phyloP scores from a whole-genome alignment of 2,113 vertebrate species.

The Vulpes ferrilata region DNA sequence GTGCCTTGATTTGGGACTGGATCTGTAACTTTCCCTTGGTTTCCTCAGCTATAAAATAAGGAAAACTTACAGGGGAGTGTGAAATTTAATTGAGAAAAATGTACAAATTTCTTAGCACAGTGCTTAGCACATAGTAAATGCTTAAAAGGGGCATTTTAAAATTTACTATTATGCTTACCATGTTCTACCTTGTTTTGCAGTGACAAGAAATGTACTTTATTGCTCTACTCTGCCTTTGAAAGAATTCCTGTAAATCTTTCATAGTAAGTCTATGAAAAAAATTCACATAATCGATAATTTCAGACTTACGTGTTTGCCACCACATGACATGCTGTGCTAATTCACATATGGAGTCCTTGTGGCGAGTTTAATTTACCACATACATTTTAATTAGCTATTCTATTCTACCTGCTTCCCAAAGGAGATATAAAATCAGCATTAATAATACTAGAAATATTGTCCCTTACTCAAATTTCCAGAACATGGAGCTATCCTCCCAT shows the following conservation, averaged over 20 bases:
- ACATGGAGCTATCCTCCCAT: background rate
- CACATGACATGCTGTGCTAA: background rate
- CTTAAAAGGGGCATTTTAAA: background rate
- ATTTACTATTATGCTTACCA: background rate
- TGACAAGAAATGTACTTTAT: background rate
- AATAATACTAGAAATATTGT: background rate
- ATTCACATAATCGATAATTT: background rate
- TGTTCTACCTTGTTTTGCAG: background rate
- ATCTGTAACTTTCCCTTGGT: background rate
- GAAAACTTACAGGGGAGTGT: background rate
- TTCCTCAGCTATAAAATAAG: background rate
- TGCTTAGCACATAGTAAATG: background rate
- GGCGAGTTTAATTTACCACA: conserved; percentile 33
- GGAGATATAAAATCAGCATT: background rate
- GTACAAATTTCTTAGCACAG: background rate
- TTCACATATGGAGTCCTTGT: background rate
- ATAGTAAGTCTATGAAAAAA: background rate
- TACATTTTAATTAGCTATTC: background rate
- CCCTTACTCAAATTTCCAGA: conserved; percentile 41
- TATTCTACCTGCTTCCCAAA: conserved; percentile 15
- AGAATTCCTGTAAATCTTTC: background rate
- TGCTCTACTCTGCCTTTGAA: conserved; percentile 24
- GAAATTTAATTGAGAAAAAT: background rate
- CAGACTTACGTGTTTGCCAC: background rate
- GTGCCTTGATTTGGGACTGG: accelerated